Base-by-base conservation (phyloP, 2,888 invertebrate genomes). In the Lobophora halterata region DNA sequence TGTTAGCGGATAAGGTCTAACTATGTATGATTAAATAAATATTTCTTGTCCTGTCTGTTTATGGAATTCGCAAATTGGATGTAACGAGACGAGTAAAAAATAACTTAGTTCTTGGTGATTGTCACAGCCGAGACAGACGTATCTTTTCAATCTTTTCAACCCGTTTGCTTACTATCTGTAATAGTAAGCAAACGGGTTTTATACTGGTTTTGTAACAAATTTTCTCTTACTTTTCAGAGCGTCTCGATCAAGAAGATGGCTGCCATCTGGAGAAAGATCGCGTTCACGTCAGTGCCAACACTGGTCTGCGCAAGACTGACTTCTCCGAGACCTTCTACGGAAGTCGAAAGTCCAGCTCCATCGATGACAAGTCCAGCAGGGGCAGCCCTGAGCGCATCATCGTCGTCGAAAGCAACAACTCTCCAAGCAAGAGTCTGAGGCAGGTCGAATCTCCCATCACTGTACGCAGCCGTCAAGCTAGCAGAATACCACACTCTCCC, bases 221-320 rank as follows among this genome's bases (percentile, higher is more conserved):
- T 3, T 23, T 26, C 33, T n/a, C 3, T 18, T 3, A 10, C 10
- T 12, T 52, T 40, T 7, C 82, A 92, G 92, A 90, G 90, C 92
- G 91, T 91, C 91, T 90, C 72, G 90, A 91, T 55, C 77, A 79
- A 39, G 83, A 82, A 46, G 87, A 85, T 48, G 80, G 79, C 65
- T 81, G 80, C 51, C 78, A 75, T 47, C 65, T 74, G 57, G 85
- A 85, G 46, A 79, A 68, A 53, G 83, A 81, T 39, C 72, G 75
- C 49, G 89, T 89, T 48, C 90, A 91, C 71, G 91, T 92, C 33
- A 90, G 93, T 58, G 90, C 91, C 53, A 90, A 90, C 58, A 91
- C 92, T 1, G 93, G 93, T 2, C 79, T 93, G 1, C 89, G 93
- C 9, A 93, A 92, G 75, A 93, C 93, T 0, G 91, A 92, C 69